A percentile compares a stretch with the other conserved stretches of the same genome.
These are phyloP conservation scores for Rhagonycha fulva DNA, from an alignment of 2,888 invertebrate genomes.

Conservation along the genomic window DNA sequence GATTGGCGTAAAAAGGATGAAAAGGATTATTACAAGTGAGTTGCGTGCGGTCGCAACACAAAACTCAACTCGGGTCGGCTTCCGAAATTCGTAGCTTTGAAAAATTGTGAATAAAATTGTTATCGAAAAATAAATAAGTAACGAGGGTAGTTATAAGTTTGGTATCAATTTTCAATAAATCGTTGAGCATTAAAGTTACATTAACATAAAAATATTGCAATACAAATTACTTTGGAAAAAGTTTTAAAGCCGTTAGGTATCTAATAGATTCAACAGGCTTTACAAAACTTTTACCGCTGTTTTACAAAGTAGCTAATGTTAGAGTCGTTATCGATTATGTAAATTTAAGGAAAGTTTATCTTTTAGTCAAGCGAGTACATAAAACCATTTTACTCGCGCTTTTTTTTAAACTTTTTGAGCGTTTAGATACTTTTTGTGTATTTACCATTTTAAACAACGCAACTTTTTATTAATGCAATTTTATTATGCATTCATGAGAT, in stretches of 20 bases:
- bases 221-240: slow-evolving; percentile 29
- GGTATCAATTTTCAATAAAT: slow-evolving; percentile 16
- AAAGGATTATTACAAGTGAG: neutral
- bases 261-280: slow-evolving; percentile 32
- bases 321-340: slow-evolving; percentile 30
- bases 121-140: neutral
- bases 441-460: slow-evolving; percentile 12
- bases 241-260: slow-evolving; percentile 27
- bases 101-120: neutral
- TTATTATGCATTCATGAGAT: slow-evolving; percentile 30
- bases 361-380: slow-evolving; percentile 20
- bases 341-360: slow-evolving; percentile 28
- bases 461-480: slow-evolving; percentile 19
- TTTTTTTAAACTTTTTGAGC: slow-evolving; percentile 18
- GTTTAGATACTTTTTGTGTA: slow-evolving; percentile 17
- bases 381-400: slow-evolving; percentile 19
- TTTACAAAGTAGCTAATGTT: slow-evolving; percentile 32
- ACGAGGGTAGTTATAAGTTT: neutral
- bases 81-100: neutral
- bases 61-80: neutral
- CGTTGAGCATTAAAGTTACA: slow-evolving; percentile 23
- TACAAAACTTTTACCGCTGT: slow-evolving; percentile 29
- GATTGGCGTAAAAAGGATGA: neutral
- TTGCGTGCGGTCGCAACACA: neutral
- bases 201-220: slow-evolving; percentile 27